phyloP scores from a whole-genome alignment of 1,140 invertebrate species.

The Rhopalosiphum padi region DNA sequence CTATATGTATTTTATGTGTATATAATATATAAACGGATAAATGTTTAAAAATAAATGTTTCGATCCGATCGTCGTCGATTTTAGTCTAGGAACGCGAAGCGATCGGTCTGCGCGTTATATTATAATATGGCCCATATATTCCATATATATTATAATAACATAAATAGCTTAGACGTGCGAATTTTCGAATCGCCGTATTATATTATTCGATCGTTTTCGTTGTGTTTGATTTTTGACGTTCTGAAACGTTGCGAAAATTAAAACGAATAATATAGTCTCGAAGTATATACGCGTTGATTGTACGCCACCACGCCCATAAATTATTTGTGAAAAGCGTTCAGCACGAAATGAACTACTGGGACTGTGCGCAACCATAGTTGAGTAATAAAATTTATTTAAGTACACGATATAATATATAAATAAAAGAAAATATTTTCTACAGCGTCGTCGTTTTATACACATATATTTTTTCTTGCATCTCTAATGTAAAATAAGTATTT shows the following conservation, averaged over 20 bases:
- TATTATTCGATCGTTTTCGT: too few relatives aligned
- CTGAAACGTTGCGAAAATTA: background rate
- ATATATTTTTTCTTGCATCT: too few relatives aligned
- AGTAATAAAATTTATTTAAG: background rate
- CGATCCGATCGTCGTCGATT: background rate
- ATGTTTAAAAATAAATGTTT: slow-evolving; percentile 20
- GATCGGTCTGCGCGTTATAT: background rate
- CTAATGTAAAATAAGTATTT: too few relatives aligned
- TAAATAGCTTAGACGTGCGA: background rate
- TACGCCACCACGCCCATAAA: background rate
- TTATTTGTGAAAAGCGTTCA: background rate
- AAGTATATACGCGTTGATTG: background rate
- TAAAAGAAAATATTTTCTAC: background rate
- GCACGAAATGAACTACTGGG: background rate
- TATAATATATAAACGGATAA: background rate
- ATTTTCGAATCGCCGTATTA: background rate
- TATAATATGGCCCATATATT: background rate
- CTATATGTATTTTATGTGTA: background rate
- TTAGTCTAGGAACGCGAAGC: background rate
- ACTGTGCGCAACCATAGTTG: background rate
- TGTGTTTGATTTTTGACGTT: background rate
- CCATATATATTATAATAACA: background rate
- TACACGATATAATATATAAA: background rate
- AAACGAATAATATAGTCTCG: background rate
- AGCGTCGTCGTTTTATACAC: too few relatives aligned